Evolutionary conservation across 1,140 invertebrate genomes (phyloP).

Genomic region (Littorina saxatilis): DNA sequence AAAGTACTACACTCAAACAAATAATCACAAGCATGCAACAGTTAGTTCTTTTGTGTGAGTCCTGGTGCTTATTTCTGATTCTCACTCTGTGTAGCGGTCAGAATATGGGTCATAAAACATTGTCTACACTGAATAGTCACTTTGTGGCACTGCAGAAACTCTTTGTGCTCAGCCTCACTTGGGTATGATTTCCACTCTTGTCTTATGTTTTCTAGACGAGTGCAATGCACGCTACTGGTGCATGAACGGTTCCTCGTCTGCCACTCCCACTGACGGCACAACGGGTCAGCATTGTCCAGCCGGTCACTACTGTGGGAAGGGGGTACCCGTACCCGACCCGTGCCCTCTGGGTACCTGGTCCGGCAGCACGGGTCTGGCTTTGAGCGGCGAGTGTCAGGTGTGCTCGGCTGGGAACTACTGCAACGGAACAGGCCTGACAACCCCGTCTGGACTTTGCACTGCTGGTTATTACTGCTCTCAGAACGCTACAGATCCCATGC

Average conservation of each 20-base stretch:
- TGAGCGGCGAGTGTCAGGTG: conserved; percentile 56
- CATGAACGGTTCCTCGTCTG: conserved; percentile 64
- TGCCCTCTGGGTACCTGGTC: conserved; percentile 71
- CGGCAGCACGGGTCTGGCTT: conserved; percentile 65
- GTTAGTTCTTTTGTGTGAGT: no score
- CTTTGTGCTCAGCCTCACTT: no score
- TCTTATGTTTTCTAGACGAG: conserved; percentile 57
- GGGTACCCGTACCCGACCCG: conserved; percentile 59
- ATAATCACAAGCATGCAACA: no score
- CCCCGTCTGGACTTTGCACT: conserved; percentile 66
- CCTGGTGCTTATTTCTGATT: no score
- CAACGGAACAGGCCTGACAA: conserved; percentile 61
- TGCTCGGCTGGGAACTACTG: conserved; percentile 71
- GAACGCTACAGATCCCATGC: conserved; percentile 56
- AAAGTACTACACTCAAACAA: no score
- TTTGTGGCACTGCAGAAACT: no score
- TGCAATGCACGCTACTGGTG: conserved; percentile 70
- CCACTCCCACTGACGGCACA: conserved; percentile 67
- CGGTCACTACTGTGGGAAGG: conserved; percentile 65
- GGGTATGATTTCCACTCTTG: no score
- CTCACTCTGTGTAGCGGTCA: no score
- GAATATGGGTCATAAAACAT: no score
- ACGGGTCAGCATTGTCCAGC: conserved; percentile 67
- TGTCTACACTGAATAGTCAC: no score
- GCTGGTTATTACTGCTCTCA: conserved; percentile 66